Conservation (phyloP, 2,888 invertebrate genomes). For the Anthophora plumipes region DNA sequence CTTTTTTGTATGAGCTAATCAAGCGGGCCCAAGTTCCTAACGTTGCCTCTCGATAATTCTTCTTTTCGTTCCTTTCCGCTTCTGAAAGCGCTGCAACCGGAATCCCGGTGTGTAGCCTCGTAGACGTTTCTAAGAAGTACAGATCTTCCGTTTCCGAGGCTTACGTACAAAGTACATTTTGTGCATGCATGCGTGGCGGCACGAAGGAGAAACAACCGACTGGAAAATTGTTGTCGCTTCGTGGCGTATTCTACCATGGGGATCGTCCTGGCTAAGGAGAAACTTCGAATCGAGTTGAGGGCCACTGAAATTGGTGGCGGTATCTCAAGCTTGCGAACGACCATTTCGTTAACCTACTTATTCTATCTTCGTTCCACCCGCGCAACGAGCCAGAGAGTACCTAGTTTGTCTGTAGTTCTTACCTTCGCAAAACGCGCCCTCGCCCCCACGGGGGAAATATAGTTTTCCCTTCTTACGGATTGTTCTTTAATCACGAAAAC, state of each 20-base stretch:
- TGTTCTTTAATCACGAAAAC: conserved; percentile 46
- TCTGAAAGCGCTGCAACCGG: conserved; percentile 6
- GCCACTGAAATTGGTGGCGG: conserved; percentile 72
- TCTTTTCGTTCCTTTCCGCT: conserved; percentile 31
- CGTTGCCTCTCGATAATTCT: conserved; percentile 56
- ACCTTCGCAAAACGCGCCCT: conserved; percentile 48
- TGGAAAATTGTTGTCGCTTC: conserved; percentile 73
- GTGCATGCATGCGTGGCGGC: conserved; percentile 65
- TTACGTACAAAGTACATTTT: conserved; percentile 68
- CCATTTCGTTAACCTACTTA: conserved; percentile 76
- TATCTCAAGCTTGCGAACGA: conserved; percentile 73
- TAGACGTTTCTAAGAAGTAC: conserved; percentile 37
- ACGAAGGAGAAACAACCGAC: conserved; percentile 66
- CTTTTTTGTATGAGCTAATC: conserved; percentile 71
- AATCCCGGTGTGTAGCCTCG: conserved; percentile 43
- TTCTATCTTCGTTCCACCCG: conserved; percentile 61
- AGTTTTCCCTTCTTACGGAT: conserved; percentile 41
- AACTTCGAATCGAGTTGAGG: conserved; percentile 71
- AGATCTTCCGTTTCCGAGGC: conserved; percentile 67
- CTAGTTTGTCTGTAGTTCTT: conserved; percentile 61
- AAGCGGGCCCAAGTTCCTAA: conserved; percentile 30
- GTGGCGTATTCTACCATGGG: conserved; percentile 51
- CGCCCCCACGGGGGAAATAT: conserved; percentile 30
- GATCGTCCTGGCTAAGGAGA: conserved; percentile 29
- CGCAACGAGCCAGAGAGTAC: conserved; percentile 35